phyloP scores from a whole-genome alignment of 35 echinoderm and acorn worm species.

The Holothuria glaberrima region DNA sequence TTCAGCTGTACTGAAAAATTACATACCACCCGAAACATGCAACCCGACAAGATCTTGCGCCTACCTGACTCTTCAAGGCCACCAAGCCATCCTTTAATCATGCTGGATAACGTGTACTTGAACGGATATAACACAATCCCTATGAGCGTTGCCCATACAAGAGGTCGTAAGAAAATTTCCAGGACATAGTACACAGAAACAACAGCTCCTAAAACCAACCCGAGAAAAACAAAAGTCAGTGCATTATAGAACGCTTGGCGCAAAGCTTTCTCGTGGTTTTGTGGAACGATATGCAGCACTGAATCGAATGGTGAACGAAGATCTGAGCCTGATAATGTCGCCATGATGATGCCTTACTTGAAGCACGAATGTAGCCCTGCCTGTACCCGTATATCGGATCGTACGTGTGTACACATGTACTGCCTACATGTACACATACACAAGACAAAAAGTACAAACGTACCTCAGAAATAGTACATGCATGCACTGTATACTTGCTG shows the following conservation, averaged over 20 bases:
- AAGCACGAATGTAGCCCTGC: too few species aligned
- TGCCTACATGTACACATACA: too few species aligned
- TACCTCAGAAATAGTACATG: too few species aligned
- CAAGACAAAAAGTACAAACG: too few species aligned
- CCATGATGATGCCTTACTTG: constrained; percentile 55
- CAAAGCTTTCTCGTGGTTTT: constrained; percentile 77
- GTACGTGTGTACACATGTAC: too few species aligned
- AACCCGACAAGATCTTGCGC: too few species aligned
- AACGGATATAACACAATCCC: constrained; percentile 82
- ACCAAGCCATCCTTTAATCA: constrained; percentile 75
- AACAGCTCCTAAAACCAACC: constrained; percentile 63
- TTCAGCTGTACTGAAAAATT: too few species aligned
- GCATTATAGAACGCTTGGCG: constrained; percentile 81
- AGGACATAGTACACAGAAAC: constrained; percentile 78
- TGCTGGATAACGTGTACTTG: constrained; percentile 78
- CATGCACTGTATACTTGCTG: too few species aligned
- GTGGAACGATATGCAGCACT: constrained; percentile 74
- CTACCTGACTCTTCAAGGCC: constrained; percentile 77
- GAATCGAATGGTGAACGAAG: constrained; percentile 78
- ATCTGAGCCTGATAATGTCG: constrained; percentile 53
- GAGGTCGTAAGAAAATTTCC: constrained; percentile 73
- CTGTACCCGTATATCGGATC: too few species aligned
- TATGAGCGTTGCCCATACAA: constrained; percentile 76
- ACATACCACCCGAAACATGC: too few species aligned
- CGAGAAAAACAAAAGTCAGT: constrained; percentile 61